Base-by-base conservation (phyloP, 2,888 invertebrate species). In the Cepaea hortensis region DNA sequence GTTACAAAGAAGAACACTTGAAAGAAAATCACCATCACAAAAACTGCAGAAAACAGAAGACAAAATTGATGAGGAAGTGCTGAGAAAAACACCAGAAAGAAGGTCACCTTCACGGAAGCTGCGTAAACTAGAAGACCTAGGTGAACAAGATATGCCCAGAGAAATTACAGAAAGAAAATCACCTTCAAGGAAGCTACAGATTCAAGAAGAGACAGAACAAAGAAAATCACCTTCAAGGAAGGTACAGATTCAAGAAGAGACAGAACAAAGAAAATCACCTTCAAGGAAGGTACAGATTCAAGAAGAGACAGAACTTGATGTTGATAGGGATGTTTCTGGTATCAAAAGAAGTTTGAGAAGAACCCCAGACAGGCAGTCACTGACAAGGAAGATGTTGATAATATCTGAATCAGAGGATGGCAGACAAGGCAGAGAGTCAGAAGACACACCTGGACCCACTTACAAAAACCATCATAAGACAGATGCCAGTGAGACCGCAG, bases 1-100 rank as follows among this genome's bases (percentile, higher is more conserved):
- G 68, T 55, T 11, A 55, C 55, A 55, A 3, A 68, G 35, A 79
- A 35, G 55, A 23, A 84, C 87, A 48, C 84, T 84, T n/a, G 84
- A 84, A 62, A 83, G 87, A 62, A 80, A 68, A 50, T 87, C 84
- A 50, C 72, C 83, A 3, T 76, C 86, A 73, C 11, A 55, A 23
- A 73, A 73, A 18, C 2, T 72, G 13, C 20, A 15, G 61, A 82
- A 55, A 55, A 6, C 23, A 61, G 55, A 68, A 18, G 68, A 68
- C 11, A 13, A 13, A 7, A 9, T 15, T 50, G 55, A 50, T 50
- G 50, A 68, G 70, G 82, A 82, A n/a, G n/a, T 23, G 4, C 48
- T 46, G n/a, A 62, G 48, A 46, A 77, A 77, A 65, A 84, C 62
- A 35, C 65, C 80, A 70, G 85, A 85, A 70, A 62, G 79, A 77